Conservation (phyloP, 2,797 vertebrate species). For the Muraenolepis orangiensis region DNA sequence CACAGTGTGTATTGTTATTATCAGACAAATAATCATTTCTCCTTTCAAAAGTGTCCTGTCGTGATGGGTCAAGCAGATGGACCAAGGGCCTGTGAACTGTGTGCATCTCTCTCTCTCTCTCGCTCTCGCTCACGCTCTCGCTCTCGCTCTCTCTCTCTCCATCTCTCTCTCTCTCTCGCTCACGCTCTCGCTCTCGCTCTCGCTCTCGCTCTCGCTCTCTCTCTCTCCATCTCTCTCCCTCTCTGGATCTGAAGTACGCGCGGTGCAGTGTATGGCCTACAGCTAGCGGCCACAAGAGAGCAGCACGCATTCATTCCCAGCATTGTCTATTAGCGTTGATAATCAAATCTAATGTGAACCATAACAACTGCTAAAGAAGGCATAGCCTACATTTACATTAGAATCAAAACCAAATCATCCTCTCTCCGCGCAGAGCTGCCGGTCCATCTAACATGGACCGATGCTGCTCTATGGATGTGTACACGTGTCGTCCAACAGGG, state of each 20-base stretch:
- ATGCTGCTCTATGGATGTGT: neutral
- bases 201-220: too few relatives aligned
- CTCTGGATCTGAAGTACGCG: neutral
- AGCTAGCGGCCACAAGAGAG: neutral
- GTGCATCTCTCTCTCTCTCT: neutral
- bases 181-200: neutral
- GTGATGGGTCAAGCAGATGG: conserved; percentile 5
- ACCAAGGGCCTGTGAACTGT: neutral
- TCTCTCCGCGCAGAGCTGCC: neutral
- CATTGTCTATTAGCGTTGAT: neutral
- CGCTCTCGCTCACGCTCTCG: too few relatives aligned
- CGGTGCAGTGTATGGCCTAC: neutral
- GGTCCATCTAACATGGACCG: neutral
- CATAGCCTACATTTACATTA: neutral
- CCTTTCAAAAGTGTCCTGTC: neutral
- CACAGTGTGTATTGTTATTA: neutral
- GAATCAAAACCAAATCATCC: neutral
- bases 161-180: neutral
- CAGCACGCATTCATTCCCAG: neutral
- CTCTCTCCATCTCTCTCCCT: neutral
- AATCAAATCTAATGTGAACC: neutral
- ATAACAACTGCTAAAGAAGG: neutral
- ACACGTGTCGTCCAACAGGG: neutral
- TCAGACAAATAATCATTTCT: neutral
- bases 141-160: neutral